Base-by-base conservation (phyloP, 2,888 invertebrate species). In the Oligia latruncula region DNA sequence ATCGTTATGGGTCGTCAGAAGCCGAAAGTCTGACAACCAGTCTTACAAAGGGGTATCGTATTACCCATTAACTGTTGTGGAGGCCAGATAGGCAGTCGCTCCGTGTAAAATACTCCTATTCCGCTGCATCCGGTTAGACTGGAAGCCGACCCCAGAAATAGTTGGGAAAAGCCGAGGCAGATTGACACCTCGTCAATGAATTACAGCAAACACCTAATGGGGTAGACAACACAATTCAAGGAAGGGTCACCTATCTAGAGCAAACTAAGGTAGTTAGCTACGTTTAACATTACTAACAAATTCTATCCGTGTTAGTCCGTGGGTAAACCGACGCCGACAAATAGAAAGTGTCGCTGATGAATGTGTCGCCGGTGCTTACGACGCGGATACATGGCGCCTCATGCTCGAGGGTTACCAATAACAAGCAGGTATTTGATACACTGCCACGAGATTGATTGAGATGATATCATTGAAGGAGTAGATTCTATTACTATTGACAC, bases 291-390 rank as follows among this genome's bases (percentile, higher is more conserved):
- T 76, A 66, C 75, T 73, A 71, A 86, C 65, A 73, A 85, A 52
- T 40, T 40, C 65, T 64, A 20, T 13, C 1, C 43, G 9, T 72
- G 52, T 40, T 71, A 71, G 52, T 5, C 35, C 46, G 17, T n/a
- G 29, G 43, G 70, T 74, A 74, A 81, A 29, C 65, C 43, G 62
- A 68, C 20, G 40, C 76, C 76, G 65, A 83, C 60, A 65, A 79
- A 86, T 79, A 75, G 60, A 52, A 52, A 49, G 40, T 46, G 72
- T 70, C 35, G 9, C 52, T 82, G 83, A 82, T 82, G 74, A 74
- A 84, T 76, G 73, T 23, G 29, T 66, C 35, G 29, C 13, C 58
- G 20, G 4, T 73, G n/a, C n/a, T n/a, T 60, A 40, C 67, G 40
- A 52, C 70, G 60, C 23, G 71, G 64, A 74, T 68, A 83, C 40